Conservation (phyloP, 1,140 invertebrate species). For the Drosophila equinoxialis region DNA sequence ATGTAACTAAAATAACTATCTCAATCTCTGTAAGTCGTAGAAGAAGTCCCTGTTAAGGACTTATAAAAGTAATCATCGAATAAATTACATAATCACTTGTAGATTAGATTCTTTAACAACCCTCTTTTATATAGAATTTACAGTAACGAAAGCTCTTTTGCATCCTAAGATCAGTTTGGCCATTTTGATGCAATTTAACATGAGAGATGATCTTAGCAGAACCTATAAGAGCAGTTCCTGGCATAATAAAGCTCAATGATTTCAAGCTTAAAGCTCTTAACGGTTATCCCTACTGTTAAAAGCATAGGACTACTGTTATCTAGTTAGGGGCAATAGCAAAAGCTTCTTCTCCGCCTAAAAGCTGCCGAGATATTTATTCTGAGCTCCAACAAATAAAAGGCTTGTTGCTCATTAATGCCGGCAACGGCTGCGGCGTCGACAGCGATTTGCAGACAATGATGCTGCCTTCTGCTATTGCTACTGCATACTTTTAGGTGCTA, state of each 20-base stretch:
- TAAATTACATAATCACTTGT: too few relatives aligned
- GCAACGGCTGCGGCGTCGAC: slow-evolving; percentile 19
- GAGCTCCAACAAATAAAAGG: neutral
- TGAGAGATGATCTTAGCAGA: slow-evolving; percentile 1
- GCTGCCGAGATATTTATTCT: slow-evolving; percentile 31
- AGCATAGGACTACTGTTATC: neutral
- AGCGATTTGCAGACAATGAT: slow-evolving; percentile 36
- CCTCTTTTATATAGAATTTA: too few relatives aligned
- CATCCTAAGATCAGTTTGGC: neutral
- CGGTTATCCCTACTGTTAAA: slow-evolving; percentile 1
- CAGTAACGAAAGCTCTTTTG: neutral
- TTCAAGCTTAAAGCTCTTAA: slow-evolving; percentile 36
- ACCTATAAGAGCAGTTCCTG: neutral
- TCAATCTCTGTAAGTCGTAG: too few relatives aligned
- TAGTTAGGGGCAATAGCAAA: slow-evolving; percentile 23
- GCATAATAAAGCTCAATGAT: slow-evolving; percentile 32
- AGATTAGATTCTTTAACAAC: too few relatives aligned
- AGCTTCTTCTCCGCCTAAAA: slow-evolving; percentile 11
- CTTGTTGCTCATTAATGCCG: slow-evolving; percentile 51
- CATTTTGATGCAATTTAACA: neutral
- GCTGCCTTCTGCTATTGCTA: slow-evolving; percentile 26
- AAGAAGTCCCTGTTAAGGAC: too few relatives aligned
- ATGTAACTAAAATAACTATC: too few relatives aligned
- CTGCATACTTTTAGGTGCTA: slow-evolving; percentile 60
- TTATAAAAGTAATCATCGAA: too few relatives aligned